These are phyloP conservation scores for Pipistrellus pipistrellus DNA, from an alignment of 2,797 vertebrate species.

Conservation along the genomic window DNA sequence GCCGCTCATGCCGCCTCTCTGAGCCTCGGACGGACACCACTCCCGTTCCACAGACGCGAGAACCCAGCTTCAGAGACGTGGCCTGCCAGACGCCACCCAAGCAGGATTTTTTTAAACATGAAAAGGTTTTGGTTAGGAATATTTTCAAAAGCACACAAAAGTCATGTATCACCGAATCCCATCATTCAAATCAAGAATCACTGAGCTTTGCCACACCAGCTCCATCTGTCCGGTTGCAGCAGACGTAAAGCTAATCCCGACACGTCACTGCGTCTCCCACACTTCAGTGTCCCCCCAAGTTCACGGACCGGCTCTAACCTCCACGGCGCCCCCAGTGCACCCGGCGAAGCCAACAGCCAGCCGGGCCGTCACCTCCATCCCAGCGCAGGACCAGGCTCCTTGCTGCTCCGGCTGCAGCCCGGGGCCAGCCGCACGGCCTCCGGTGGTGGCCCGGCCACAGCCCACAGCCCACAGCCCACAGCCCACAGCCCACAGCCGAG, in stretches of 20 bases:
- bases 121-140: background rate
- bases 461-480: no score
- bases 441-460: no score
- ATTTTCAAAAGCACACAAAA: background rate
- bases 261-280: no score
- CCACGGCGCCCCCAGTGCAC: no score
- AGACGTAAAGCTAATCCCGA: background rate
- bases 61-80: background rate
- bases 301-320: rapidly evolving
- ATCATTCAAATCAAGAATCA: background rate
- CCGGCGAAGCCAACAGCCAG: no score
- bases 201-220: no score
- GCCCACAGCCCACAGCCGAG: no score
- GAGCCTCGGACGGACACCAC: background rate
- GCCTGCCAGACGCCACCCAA: background rate
- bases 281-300: background rate
- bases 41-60: background rate
- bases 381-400: no score
- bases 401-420: no score
- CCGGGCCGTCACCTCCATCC: no score
- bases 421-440: no score
- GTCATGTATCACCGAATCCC: background rate
- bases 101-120: background rate
- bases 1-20: no score
- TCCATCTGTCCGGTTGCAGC: background rate